These are phyloP conservation scores for Microcebus murinus DNA, from an alignment of 2,113 vertebrate species.

Conservation along the genomic window DNA sequence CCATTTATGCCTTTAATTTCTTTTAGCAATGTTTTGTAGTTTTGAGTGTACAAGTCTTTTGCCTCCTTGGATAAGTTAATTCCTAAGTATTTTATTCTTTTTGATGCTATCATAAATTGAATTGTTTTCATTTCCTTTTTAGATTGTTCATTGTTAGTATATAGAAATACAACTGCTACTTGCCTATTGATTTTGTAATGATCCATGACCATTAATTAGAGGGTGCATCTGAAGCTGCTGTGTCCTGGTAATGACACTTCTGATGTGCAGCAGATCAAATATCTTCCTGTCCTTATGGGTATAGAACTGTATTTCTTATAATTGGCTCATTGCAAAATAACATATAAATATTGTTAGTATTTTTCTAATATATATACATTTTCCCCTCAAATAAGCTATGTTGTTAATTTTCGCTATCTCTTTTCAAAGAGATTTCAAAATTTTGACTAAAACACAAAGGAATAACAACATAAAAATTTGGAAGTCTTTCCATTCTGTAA, in stretches of 20 bases:
- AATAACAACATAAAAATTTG: background rate
- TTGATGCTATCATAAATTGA: background rate
- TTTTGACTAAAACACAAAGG: conserved; percentile 7
- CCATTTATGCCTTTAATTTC: background rate
- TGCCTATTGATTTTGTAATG: background rate
- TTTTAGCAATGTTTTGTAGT: background rate
- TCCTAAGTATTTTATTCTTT: background rate
- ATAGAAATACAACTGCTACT: background rate
- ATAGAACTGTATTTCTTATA: background rate
- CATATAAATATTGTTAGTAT: background rate
- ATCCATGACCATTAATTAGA: background rate
- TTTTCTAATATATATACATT: conserved; percentile 6
- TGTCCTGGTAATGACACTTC: background rate
- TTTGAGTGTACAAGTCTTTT: background rate
- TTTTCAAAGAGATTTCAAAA: conserved; percentile 29
- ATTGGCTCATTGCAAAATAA: background rate
- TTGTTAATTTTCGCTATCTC: conserved; percentile 8
- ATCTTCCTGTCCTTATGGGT: background rate
- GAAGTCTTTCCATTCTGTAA: conserved; percentile 12
- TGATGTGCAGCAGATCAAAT: background rate
- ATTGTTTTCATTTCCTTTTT: background rate
- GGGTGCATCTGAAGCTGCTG: background rate
- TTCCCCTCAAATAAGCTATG: background rate
- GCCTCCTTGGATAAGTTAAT: background rate
- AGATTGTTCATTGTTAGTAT: background rate